Evolutionary conservation across 2,888 invertebrate species (phyloP).

Genomic region (Dryobotodes eremita): DNA sequence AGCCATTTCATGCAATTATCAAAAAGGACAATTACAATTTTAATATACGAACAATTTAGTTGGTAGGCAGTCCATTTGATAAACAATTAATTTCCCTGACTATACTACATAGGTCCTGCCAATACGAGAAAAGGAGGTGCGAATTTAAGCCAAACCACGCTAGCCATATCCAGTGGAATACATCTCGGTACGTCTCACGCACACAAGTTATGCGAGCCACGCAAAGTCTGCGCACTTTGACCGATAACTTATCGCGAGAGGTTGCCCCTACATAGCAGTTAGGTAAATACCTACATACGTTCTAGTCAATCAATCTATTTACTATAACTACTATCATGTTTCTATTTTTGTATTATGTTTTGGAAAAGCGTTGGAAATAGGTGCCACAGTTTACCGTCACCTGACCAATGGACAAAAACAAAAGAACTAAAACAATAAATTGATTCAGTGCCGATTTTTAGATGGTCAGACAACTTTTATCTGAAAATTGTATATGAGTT

Average conservation of each 20-base stretch:
- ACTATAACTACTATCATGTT: constrained; percentile 27
- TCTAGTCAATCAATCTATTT: constrained; percentile 51
- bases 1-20: background rate
- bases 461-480: background rate
- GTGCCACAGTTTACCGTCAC: too few species aligned
- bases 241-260: constrained; percentile 69
- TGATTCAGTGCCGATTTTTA: background rate
- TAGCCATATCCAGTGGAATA: constrained; percentile 41
- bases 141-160: background rate
- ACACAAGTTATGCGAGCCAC: constrained; percentile 62
- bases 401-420: background rate
- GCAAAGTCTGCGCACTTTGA: constrained; percentile 67
- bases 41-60: background rate
- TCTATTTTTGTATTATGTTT: background rate
- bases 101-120: too few species aligned
- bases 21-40: background rate
- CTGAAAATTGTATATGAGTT: background rate
- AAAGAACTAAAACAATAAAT: background rate
- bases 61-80: background rate
- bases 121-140: background rate
- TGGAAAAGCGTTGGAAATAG: background rate
- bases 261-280: constrained; percentile 61
- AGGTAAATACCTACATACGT: constrained; percentile 60
- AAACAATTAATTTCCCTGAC: too few species aligned
- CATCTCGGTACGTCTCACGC: constrained; percentile 59